Evolutionary conservation across 2,888 invertebrate species (phyloP), one percentile per base, ranked within the genome.

Genomic region (Polyommatus icarus): DNA sequence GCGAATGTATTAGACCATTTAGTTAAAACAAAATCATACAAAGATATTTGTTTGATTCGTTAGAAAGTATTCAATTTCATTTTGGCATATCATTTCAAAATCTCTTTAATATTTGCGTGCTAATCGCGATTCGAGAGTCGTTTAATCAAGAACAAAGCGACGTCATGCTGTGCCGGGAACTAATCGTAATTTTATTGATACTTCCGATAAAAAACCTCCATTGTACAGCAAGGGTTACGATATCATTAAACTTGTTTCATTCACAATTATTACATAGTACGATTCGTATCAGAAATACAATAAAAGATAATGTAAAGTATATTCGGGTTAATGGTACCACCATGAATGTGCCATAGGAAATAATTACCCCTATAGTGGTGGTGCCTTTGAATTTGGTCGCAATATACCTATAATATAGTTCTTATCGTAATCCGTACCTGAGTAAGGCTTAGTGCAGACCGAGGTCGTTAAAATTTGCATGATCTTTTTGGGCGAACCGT

Each of bases 291-390:
- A 78, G 76, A 79, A 79, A 81, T 80, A 80, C 79, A 83, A 82
- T 82, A 83, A 83, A 82, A 79, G 82, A 83, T 82, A 83, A 83
- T 82, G 81, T 81, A 82, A 79, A 80, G 78, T 80, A 82, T 81
- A 82, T 83, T 82, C 79, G 79, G 81, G 81, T 79, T 81, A 81
- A 82, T 82, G 78, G 81, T 81, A 79, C 79, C 78, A 77, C 76
- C 77, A 76, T 82, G 80, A 81, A 81, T 79, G 80, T 80, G 79
- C 82, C 77, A 79, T 81, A 78, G 80, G 79, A 80, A 80, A 80
- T 82, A 81, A 82, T 81, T 81, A 80, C 81, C 79, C 71, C 40
- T 71, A 77, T 72, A 77, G 50, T 71, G 20, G 40, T 15, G 77
- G 79, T 80, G 80, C 81, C 79, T 81, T 80, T 75, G 79, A 80